Conservation (phyloP, 2,888 invertebrate species). For the Caenorhabditis panamensis region DNA sequence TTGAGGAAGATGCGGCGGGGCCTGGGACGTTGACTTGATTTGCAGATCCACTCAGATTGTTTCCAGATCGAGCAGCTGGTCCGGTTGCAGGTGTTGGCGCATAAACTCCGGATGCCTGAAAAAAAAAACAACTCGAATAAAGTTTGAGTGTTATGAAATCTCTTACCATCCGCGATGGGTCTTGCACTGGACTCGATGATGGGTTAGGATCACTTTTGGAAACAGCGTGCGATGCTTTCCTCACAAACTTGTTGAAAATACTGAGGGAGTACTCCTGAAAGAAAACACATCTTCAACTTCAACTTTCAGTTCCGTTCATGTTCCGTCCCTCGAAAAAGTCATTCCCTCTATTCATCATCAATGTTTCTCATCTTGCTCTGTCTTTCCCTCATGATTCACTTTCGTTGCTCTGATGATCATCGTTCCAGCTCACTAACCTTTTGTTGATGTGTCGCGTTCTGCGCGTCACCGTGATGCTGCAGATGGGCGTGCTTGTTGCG, state of each 20-base stretch:
- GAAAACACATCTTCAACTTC: background rate
- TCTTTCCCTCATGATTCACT: constrained; percentile 35
- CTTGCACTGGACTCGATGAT: constrained; percentile 18
- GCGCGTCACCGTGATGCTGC: constrained; percentile 43
- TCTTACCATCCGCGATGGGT: constrained; percentile 26
- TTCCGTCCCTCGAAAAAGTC: too few species aligned
- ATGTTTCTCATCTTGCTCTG: constrained; percentile 33
- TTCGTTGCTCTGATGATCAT: constrained; percentile 29
- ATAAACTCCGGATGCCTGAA: constrained; percentile 55
- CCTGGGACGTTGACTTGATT: constrained; percentile 46
- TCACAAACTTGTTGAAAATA: constrained; percentile 67
- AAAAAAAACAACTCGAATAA: background rate
- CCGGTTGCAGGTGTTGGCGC: constrained; percentile 36
- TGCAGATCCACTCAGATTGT: constrained; percentile 32
- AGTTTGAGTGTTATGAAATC: too few species aligned
- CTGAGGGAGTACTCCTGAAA: constrained; percentile 66
- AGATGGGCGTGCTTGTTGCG: constrained; percentile 60
- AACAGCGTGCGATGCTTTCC: constrained; percentile 69
- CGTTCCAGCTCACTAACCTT: constrained; percentile 52
- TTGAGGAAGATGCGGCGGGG: constrained; percentile 33
- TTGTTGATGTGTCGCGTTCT: constrained; percentile 54
- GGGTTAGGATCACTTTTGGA: constrained; percentile 62
- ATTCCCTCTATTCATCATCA: constrained; percentile 21
- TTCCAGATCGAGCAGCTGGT: constrained; percentile 37
- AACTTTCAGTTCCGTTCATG: background rate